Conservation (phyloP, 1,140 invertebrate genomes). For the Drosophila watanabei region DNA sequence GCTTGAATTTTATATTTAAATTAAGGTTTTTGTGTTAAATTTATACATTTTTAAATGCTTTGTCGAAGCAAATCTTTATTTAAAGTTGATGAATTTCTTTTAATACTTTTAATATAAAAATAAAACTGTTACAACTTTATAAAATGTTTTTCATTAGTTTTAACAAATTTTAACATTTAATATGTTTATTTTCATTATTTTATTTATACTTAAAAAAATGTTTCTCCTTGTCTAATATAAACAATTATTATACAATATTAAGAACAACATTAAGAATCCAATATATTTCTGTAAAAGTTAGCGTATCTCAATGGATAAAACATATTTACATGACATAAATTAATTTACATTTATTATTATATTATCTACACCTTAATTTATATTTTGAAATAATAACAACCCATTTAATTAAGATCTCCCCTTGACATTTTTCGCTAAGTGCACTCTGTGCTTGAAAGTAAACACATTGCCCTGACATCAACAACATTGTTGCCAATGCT, state of each 20-base stretch:
- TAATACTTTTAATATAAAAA: not conserved
- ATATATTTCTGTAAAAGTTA: not conserved
- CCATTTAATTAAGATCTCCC: not conserved
- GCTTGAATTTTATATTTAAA: too few species aligned
- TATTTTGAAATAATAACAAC: too few species aligned
- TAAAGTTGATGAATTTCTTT: not conserved
- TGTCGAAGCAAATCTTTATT: not conserved
- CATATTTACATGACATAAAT: not conserved
- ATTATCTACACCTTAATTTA: too few species aligned
- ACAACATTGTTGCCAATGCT: constrained; percentile 58
- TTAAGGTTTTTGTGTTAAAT: not conserved
- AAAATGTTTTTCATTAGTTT: not conserved
- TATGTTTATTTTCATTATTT: not conserved
- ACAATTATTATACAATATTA: not conserved
- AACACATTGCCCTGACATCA: constrained; percentile 55
- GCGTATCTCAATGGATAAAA: not conserved
- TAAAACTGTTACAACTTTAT: not conserved
- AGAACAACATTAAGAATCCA: not conserved
- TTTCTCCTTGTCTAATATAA: too few species aligned
- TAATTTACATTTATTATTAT: too few species aligned
- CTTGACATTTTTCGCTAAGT: not conserved
- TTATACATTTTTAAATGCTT: too few species aligned
- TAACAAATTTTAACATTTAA: not conserved
- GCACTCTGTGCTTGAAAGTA: constrained; percentile 34
- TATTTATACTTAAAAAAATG: too few species aligned